Evolutionary conservation across 2,113 vertebrate species (phyloP).

Genomic region (Heloderma charlesbogerti): DNA sequence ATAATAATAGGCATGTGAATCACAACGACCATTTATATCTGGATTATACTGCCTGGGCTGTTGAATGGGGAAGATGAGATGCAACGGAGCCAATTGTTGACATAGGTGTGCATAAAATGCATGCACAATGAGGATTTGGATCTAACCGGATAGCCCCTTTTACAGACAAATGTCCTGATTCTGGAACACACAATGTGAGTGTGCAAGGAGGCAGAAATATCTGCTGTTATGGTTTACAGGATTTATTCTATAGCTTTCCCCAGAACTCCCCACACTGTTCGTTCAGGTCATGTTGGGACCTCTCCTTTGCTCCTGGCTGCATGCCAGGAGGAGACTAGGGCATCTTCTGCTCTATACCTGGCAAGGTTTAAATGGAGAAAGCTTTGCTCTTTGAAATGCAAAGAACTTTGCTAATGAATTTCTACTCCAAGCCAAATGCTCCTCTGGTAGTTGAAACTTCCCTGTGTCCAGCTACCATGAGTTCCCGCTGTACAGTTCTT

Average conservation of each 20-base stretch:
- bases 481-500: background rate
- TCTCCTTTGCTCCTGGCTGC: background rate
- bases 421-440: background rate
- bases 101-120: background rate
- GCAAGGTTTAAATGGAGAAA: background rate
- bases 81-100: background rate
- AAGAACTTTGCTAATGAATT: constrained; percentile 9
- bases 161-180: background rate
- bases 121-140: background rate
- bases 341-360: background rate
- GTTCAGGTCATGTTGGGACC: background rate
- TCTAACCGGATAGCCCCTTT: background rate
- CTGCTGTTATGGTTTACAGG: background rate
- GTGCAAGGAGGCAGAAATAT: background rate
- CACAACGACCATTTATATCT: background rate
- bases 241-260: background rate
- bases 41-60: background rate
- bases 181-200: background rate
- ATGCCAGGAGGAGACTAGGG: background rate
- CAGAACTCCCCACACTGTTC: no score
- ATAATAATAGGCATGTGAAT: background rate
- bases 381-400: background rate
- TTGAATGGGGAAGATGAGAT: background rate
- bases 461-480: background rate
- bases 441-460: constrained; percentile 1